Evolutionary conservation across 1,140 invertebrate species (phyloP).

Genomic region (Lepidurus apus): DNA sequence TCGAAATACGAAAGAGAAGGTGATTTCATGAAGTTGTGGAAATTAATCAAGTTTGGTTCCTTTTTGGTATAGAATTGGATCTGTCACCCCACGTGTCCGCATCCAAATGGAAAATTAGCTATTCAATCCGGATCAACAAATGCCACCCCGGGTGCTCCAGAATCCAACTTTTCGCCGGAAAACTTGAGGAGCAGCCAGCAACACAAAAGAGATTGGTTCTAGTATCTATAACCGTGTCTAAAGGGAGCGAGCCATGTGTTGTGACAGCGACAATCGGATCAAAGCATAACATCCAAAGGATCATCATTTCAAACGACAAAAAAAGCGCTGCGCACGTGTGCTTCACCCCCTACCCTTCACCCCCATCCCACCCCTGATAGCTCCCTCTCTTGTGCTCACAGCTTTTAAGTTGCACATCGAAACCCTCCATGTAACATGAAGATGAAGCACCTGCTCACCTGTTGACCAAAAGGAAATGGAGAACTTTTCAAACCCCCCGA

Average conservation of each 20-base stretch:
- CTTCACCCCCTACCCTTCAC: neutral
- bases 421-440: neutral
- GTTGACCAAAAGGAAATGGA: neutral
- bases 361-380: neutral
- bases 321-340: neutral
- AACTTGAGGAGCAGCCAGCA: neutral
- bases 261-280: conserved; percentile 17
- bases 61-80: too few species aligned
- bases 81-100: neutral
- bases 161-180: neutral
- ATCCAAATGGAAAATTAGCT: conserved; percentile 15
- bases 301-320: neutral
- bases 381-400: neutral
- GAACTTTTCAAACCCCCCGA: too few species aligned
- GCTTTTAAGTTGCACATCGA: neutral
- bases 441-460: conserved; percentile 17
- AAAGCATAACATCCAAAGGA: conserved; percentile 5
- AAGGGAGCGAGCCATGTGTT: conserved; percentile 6
- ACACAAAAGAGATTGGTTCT: neutral
- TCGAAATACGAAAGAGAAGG: too few species aligned
- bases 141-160: neutral
- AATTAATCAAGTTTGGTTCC: too few species aligned
- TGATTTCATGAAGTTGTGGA: too few species aligned
- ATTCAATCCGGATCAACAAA: conserved; percentile 6
- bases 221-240: conserved; percentile 1